Base-by-base conservation (phyloP, 2,888 invertebrate genomes). In the Epinotia ramella region DNA sequence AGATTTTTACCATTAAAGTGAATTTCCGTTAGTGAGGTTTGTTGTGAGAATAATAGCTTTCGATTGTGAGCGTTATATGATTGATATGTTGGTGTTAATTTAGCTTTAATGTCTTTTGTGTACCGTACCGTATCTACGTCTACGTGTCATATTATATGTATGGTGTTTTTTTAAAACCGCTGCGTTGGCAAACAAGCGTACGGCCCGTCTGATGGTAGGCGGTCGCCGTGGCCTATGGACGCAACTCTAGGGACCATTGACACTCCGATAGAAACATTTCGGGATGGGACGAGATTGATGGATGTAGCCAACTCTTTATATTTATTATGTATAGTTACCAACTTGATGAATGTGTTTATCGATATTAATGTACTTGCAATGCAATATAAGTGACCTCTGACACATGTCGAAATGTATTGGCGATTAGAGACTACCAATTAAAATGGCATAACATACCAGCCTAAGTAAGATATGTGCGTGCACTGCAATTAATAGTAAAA, bases 1-100 rank as follows among this genome's bases (percentile, higher is more conserved):
- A 88, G 87, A 86, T 87, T 89, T 85, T 84, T 82, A 81, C 77
- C 83, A 87, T 88, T 86, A 86, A 81, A 80, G 78, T 75, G 78
- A 71, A 74, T 67, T 76, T 62, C 76, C 76, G 73, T 72, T 78
- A 78, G 11, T 60, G 69, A 77, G 78, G 79, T 81, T 80, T 81
- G 79, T 79, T 79, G 66, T 71, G 49, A 76, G 56, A 66, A 76
- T 76, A 62, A 75, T 76, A 46, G 76, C 44, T 66, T 62, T 66
- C 72, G 62, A 72, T 76, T 72, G 67, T 72, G 63, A 76, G 44
- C 46, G 33, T 72, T 28, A 69, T 33, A 64, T 46, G 63, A 53
- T 67, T 59, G 66, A 40, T 60, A 53, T 28, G 40, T 44, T 33
- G 56, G 49, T 66, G 73, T 49, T 56, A 40, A 46, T 68, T 56